Conservation (phyloP, 64 coral and sea anemone genomes). For the Catalaphyllia jardinei region DNA sequence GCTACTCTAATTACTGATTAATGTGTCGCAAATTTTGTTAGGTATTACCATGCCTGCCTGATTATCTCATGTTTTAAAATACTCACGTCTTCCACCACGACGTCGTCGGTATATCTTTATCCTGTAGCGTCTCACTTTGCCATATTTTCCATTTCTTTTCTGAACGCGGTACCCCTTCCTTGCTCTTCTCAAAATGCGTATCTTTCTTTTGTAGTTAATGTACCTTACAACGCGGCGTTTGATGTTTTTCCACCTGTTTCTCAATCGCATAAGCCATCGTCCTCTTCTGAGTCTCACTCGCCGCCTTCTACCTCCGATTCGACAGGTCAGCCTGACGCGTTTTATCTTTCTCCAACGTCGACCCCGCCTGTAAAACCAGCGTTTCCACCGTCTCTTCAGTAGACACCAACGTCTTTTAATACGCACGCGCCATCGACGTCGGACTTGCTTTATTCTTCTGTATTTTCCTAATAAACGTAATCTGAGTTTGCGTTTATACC, state of each 20-base stretch:
- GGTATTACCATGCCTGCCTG: no score
- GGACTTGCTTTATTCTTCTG: not conserved
- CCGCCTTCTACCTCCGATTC: not conserved
- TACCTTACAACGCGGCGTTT: not conserved
- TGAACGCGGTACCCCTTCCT: not conserved
- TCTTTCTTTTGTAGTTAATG: not conserved
- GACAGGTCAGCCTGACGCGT: not conserved
- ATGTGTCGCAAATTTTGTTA: no score
- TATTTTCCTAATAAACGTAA: not conserved
- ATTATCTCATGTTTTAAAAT: no score
- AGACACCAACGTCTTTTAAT: not conserved
- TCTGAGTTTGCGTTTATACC: not conserved
- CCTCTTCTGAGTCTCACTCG: not conserved
- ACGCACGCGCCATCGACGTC: not conserved
- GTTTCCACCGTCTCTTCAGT: not conserved
- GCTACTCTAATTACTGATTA: no score
- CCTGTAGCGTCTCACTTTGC: not conserved
- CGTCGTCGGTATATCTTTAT: not conserved
- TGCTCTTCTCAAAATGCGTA: not conserved
- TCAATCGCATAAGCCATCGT: not conserved
- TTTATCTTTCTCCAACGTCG: constrained; percentile 6
- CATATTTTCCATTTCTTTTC: not conserved
- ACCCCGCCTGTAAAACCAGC: not conserved
- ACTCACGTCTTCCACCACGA: not conserved
- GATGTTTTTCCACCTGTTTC: not conserved